Conservation (phyloP, 2,888 invertebrate species). For the Scrobipalpa costella region DNA sequence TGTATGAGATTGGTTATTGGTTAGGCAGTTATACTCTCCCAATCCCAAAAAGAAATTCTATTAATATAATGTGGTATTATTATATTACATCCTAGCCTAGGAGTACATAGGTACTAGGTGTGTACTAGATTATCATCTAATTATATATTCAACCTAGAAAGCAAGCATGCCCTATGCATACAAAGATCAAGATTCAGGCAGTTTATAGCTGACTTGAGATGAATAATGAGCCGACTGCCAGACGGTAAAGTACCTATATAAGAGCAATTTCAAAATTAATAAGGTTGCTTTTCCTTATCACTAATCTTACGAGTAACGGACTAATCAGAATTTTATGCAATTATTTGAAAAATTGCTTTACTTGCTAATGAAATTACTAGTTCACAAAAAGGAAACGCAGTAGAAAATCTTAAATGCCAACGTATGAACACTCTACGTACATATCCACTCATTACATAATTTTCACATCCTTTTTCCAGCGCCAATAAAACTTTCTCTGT, state of each 20-base stretch:
- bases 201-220: conserved; percentile 5
- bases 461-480: conserved; percentile 19
- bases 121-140: conserved; percentile 4
- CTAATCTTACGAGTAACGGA: background rate
- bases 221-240: background rate
- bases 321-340: background rate
- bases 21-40: too few species aligned
- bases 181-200: conserved; percentile 4
- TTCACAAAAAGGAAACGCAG: background rate
- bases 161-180: background rate
- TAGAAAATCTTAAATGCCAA: background rate
- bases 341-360: background rate
- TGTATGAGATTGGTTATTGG: too few species aligned
- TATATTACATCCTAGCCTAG: background rate
- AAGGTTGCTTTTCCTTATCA: conserved; percentile 4
- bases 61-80: too few species aligned
- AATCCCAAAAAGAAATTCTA: too few species aligned
- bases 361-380: background rate
- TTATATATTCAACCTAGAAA: conserved; percentile 11
- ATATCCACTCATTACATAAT: conserved; percentile 9
- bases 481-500: conserved; percentile 16
- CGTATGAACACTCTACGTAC: background rate
- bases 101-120: background rate
- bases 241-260: background rate
- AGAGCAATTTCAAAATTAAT: conserved; percentile 5